Evolutionary conservation across 2,113 vertebrate species (phyloP).

Genomic region (Tachysurus fulvidraco): DNA sequence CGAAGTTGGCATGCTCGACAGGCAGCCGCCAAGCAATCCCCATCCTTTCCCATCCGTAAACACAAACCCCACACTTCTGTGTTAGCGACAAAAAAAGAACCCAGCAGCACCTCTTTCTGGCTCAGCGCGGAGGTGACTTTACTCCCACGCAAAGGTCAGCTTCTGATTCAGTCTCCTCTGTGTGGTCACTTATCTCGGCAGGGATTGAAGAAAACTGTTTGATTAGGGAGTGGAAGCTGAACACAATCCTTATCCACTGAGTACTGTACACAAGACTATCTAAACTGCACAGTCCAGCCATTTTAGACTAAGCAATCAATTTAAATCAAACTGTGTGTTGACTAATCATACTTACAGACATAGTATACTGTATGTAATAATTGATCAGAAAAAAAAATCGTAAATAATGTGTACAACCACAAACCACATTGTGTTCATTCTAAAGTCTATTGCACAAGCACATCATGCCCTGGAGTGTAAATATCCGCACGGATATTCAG

Average conservation of each 20-base stretch:
- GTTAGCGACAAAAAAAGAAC: constrained; percentile 40
- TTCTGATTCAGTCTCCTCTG: constrained; percentile 53
- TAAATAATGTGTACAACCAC: background rate
- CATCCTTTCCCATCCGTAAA: constrained; percentile 30
- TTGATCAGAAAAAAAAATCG: background rate
- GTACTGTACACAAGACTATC: constrained; percentile 24
- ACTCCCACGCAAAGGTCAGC: constrained; percentile 54
- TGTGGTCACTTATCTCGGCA: constrained; percentile 49
- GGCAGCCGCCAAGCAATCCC: constrained; percentile 49
- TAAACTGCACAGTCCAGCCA: constrained; percentile 7
- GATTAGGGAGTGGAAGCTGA: constrained; percentile 49
- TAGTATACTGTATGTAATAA: background rate
- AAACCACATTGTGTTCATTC: background rate
- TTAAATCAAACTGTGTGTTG: constrained; percentile 14
- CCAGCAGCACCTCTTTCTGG: constrained; percentile 46
- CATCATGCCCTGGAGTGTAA: constrained; percentile 29
- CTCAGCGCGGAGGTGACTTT: constrained; percentile 46
- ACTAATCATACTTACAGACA: background rate
- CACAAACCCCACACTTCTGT: constrained; percentile 44
- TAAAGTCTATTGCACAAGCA: background rate
- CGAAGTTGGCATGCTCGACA: constrained; percentile 51
- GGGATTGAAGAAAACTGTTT: constrained; percentile 51
- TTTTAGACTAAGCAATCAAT: constrained; percentile 8
- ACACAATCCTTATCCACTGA: constrained; percentile 31
- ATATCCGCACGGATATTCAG: constrained; percentile 39